phyloP scores from a whole-genome alignment of 2,888 invertebrate genomes.

The Troides helena region DNA sequence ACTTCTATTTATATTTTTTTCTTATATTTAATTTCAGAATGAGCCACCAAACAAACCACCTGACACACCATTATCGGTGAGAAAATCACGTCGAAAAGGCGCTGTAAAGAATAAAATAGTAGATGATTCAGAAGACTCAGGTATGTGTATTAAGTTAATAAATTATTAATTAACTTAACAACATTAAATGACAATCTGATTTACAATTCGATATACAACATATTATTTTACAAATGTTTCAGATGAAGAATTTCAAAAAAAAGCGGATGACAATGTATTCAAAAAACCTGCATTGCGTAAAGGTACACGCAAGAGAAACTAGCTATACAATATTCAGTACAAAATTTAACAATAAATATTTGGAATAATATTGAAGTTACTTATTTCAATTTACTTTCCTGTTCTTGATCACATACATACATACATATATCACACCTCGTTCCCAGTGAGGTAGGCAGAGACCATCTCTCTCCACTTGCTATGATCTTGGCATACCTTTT shows the following conservation, averaged over 20 bases:
- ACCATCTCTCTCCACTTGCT: no score
- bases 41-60: constrained; percentile 55
- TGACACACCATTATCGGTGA: constrained; percentile 54
- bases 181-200: no score
- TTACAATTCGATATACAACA: neutral
- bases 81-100: constrained; percentile 62
- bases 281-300: constrained; percentile 64
- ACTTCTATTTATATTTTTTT: no score
- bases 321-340: constrained; percentile 9
- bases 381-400: neutral
- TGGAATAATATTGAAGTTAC: neutral
- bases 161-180: neutral
- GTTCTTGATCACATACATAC: neutral
- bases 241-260: constrained; percentile 66
- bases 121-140: constrained; percentile 66
- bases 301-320: constrained; percentile 62
- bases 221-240: constrained; percentile 36
- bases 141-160: constrained; percentile 39
- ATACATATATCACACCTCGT: no score
- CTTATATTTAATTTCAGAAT: constrained; percentile 49
- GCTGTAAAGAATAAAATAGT: constrained; percentile 46
- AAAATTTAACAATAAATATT: neutral
- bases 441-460: no score
- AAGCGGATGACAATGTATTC: constrained; percentile 64
- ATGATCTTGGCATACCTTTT: no score